phyloP scores from a whole-genome alignment of 1,140 invertebrate genomes.

The Homarus americanus region DNA sequence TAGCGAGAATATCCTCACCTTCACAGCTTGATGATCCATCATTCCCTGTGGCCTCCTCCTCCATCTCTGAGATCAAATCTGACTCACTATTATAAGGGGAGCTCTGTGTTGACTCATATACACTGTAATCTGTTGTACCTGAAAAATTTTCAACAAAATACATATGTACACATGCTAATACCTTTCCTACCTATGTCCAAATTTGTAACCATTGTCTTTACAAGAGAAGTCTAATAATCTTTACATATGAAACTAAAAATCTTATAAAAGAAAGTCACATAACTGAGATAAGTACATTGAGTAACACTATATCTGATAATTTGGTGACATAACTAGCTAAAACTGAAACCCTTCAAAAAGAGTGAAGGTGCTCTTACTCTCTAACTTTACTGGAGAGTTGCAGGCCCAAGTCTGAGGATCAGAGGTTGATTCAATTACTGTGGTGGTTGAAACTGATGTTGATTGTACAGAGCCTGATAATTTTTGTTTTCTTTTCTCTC shows the following conservation, averaged over 20 bases:
- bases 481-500: constrained; percentile 81
- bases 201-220: no score
- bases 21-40: constrained; percentile 8
- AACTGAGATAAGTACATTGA: no score
- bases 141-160: constrained; percentile 63
- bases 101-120: constrained; percentile 67
- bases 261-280: no score
- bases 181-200: no score
- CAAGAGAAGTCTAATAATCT: no score
- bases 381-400: constrained; percentile 12
- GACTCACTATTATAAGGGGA: constrained; percentile 60
- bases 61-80: constrained; percentile 63
- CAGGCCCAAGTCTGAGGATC: constrained; percentile 4
- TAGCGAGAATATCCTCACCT: constrained; percentile 26
- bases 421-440: background rate
- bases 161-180: background rate
- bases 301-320: no score
- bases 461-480: constrained; percentile 79
- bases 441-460: background rate
- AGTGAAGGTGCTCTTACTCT: constrained; percentile 45
- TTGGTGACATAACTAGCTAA: background rate
- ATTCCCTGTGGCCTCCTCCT: constrained; percentile 41
- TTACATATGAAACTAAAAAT: background rate
- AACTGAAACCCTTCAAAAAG: background rate
- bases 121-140: constrained; percentile 69